These are phyloP conservation scores for Corbicula japonica DNA, from an alignment of 2,888 invertebrate genomes.

Conservation along the genomic window DNA sequence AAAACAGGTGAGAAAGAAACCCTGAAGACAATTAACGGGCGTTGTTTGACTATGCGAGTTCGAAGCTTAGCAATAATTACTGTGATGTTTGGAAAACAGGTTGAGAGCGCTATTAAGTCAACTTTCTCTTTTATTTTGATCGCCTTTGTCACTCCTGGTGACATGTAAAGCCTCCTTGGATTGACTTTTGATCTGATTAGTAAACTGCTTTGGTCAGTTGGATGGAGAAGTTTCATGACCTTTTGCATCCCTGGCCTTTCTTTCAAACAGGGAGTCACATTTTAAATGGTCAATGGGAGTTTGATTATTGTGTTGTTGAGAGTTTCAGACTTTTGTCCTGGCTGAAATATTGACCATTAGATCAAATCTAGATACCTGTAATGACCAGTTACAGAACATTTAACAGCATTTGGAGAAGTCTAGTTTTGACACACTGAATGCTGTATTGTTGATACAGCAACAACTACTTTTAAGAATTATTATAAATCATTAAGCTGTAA, in stretches of 20 bases:
- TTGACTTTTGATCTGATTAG: slow-evolving; percentile 13
- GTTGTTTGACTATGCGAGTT: too few species aligned
- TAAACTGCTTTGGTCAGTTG: slow-evolving; percentile 5
- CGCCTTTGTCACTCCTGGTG: slow-evolving; percentile 15
- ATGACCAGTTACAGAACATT: slow-evolving; percentile 18
- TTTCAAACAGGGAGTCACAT: slow-evolving; percentile 11
- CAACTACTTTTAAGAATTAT: too few species aligned
- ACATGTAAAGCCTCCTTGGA: neutral
- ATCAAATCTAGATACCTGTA: slow-evolving; percentile 31
- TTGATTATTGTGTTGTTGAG: slow-evolving; percentile 26
- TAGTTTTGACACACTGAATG: too few species aligned
- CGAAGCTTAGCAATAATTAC: too few species aligned
- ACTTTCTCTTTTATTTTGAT: slow-evolving; percentile 21
- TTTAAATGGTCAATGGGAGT: slow-evolving; percentile 8
- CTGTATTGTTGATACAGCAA: too few species aligned
- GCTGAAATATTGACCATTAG: slow-evolving; percentile 44
- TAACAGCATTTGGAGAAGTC: neutral
- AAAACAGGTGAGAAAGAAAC: slow-evolving; percentile 30
- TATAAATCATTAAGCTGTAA: too few species aligned
- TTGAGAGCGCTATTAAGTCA: slow-evolving; percentile 2
- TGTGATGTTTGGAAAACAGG: too few species aligned
- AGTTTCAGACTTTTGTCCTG: slow-evolving; percentile 23
- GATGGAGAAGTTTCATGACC: slow-evolving; percentile 21
- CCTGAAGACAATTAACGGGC: slow-evolving; percentile 10
- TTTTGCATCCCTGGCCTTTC: neutral